Evolutionary conservation across 2,113 vertebrate species (phyloP), one percentile per base, ranked within the genome.

Genomic region (Jacana jacana): DNA sequence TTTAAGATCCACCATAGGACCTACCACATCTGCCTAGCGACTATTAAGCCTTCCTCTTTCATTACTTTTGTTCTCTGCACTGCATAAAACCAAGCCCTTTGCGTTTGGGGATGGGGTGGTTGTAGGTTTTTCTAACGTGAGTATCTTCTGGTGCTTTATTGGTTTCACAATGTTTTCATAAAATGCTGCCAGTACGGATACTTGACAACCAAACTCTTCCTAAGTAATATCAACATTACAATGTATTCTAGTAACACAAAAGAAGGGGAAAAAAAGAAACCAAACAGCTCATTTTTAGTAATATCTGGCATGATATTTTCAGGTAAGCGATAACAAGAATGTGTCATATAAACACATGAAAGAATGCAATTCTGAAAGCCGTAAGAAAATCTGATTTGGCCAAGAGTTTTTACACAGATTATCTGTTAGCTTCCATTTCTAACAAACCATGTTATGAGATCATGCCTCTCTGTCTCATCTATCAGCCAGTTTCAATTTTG

Each of bases 401-500:
- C 58, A 88, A 89, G 39, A 90, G 88, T 86, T 97, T 94, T 94
- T 90, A 95, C 82, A 90, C 54, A 77, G 79, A 96, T 91, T 93
- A 94, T 82, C 79, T 94, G 52, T 82, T 95, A 93, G 79, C 71
- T 94, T 73, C 86, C 60, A 55, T 95, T 93, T 94, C 75, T 93
- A 94, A 94, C 79, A 90, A 93, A 70, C 76, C 54, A 18, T 77
- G 54, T 94, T 94, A 93, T 97, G 85, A 96, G 94, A 93, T 88
- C 92, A 73, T 90, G 46, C 46, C 23, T 93, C 51, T 79, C 86
- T 4, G n/a, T 66, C 90, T 94, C 90, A 80, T 95, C 81, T 91
- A 95, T 91, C 92, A 97, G 73, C 81, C 92, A 57, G 79, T 94
- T 96, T 73, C 86, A 90, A 83, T 94, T 95, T 28, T 91, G 79